These are phyloP conservation scores for Leptarthrus brevirostris DNA, from an alignment of 2,888 invertebrate genomes.

Conservation along the genomic window DNA sequence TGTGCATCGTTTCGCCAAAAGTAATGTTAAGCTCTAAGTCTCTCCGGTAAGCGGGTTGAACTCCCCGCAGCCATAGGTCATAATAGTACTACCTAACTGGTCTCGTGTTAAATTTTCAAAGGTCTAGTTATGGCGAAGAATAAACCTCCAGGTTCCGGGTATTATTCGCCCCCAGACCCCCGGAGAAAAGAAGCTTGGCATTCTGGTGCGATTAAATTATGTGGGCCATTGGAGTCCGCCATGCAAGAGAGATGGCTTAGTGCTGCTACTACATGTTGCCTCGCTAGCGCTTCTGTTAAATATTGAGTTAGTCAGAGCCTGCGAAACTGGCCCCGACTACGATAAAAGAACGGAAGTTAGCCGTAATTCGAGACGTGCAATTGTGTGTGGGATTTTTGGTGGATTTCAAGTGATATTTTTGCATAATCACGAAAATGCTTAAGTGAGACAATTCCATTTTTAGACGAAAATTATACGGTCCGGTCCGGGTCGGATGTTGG, in stretches of 20 bases:
- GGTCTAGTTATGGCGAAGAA: background rate
- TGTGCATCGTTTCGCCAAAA: background rate
- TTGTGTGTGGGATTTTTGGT: slow-evolving; percentile 15
- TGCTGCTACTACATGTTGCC: background rate
- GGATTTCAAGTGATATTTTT: slow-evolving; percentile 21
- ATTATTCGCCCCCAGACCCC: too few species aligned
- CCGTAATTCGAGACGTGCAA: slow-evolving; percentile 3
- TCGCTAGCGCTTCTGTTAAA: too few species aligned
- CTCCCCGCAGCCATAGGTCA: background rate
- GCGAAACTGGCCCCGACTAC: background rate
- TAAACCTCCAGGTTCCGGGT: too few species aligned
- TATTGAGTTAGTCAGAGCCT: background rate
- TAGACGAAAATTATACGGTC: slow-evolving; percentile 8
- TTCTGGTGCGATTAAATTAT: slow-evolving; percentile 20
- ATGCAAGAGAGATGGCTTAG: background rate
- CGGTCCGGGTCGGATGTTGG: background rate
- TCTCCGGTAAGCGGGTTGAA: background rate
- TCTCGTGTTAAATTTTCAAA: background rate
- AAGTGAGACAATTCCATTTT: slow-evolving; percentile 12
- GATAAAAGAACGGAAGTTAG: slow-evolving; percentile 33
- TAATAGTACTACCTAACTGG: background rate
- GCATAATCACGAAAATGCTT: slow-evolving; percentile 10
- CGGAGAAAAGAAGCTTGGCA: too few species aligned
- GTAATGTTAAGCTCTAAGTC: background rate
- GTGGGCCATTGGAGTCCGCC: background rate